phyloP scores from a whole-genome alignment of 2,888 invertebrate genomes.

The Cryptops parisi region DNA sequence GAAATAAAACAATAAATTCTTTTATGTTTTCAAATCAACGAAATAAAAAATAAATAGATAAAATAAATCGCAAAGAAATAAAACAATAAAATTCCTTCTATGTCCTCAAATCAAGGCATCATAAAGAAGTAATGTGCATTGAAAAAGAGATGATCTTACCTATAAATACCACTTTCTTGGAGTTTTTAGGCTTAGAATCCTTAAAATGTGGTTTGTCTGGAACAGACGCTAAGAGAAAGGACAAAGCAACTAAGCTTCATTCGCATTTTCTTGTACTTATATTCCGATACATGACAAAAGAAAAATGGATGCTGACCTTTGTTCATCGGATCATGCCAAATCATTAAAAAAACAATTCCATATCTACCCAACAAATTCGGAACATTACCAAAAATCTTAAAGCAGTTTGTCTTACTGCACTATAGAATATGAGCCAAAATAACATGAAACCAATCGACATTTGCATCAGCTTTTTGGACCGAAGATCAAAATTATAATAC shows the following conservation, averaged over 20 bases:
- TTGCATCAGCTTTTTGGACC: no score
- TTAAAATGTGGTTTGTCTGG: slow-evolving; percentile 1
- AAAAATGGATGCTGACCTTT: no score
- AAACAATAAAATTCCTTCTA: no score
- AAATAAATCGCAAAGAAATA: not conserved
- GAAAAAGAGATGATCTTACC: not conserved
- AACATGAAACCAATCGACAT: no score
- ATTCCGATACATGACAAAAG: not conserved
- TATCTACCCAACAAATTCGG: no score
- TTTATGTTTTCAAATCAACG: not conserved
- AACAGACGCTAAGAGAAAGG: not conserved
- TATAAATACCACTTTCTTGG: slow-evolving; percentile 3
- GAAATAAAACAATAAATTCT: not conserved
- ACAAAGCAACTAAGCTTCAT: not conserved
- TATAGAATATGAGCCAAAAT: no score
- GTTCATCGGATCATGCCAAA: no score
- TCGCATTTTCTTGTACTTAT: not conserved
- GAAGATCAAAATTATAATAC: no score
- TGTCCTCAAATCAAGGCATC: no score
- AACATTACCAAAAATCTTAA: no score
- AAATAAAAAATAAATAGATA: not conserved
- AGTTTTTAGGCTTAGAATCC: not conserved
- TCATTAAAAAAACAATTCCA: not conserved
- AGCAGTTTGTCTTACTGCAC: no score
- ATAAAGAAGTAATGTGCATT: not conserved